Base-by-base conservation (phyloP, 2,113 vertebrate species). In the Eulacestoma nigropectus region DNA sequence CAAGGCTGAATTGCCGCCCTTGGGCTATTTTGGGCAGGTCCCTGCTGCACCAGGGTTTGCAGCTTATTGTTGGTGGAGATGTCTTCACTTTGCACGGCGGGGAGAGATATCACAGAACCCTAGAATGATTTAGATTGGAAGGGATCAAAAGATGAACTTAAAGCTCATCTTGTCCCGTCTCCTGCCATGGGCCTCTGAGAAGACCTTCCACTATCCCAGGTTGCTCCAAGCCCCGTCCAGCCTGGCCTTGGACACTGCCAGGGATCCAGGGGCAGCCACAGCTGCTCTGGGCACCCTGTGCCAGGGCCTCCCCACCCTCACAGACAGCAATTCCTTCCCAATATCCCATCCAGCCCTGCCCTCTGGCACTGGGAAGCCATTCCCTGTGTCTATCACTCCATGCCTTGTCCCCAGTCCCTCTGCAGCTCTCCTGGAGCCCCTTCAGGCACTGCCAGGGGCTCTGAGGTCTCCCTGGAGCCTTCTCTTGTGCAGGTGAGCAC, bases 161-260 rank as follows among this genome's bases (percentile, higher is more conserved):
- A 75, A 75, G 16, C 30, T 19, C 20, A 21, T 18, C 37, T 5
- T 2, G 6, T 83, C 18, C 9, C 46, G 32, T 1, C 7, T 2
- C 23, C 16, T 59, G 8, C 32, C 7, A 1, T 6, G 10, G 0
- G 30, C 53, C 44, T 46, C 19, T 46, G 10, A 12, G 47, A 11
- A 23, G 5, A 42, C 3, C 35, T 56, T 2, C 52, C 9, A 18
- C 33, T 2, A 0, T 2, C 29, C 2, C 53, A 80, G 23, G 10
- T 0, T 33, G n/a, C 32, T 90, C 52, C 47, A 9, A 46, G 37
- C 14, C n/a, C 5, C 1, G 0, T 32, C 50, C 52, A 75, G 0
- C 46, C 50, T 56, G 32, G 3, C 16, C 46, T 41, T 4, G 39
- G 9, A 1, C 8, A 22, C 30, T 30, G 0, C 41, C 72, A 85